These are phyloP conservation scores for Mylabris sibirica DNA, from an alignment of 2,888 invertebrate genomes.

Conservation along the genomic window DNA sequence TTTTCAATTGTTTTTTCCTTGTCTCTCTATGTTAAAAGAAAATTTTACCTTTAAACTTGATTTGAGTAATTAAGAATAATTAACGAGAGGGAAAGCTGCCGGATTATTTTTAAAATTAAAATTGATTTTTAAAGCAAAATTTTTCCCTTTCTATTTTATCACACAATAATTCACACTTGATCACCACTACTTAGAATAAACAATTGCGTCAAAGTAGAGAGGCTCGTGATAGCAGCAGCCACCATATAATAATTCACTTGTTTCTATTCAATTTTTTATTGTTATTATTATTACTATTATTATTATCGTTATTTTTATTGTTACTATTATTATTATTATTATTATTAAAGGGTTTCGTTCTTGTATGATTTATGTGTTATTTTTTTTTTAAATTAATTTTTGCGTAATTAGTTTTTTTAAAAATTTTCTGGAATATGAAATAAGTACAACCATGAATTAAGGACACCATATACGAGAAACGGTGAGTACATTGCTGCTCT, in stretches of 20 bases:
- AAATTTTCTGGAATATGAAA: constrained; percentile 49
- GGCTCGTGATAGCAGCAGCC: constrained; percentile 12
- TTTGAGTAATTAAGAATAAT: constrained; percentile 14
- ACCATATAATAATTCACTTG: constrained; percentile 11
- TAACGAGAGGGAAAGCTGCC: constrained; percentile 30
- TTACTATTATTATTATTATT: background rate
- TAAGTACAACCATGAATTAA: constrained; percentile 55
- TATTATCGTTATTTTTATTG: background rate
- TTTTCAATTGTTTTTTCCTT: too few species aligned
- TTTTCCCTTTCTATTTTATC: constrained; percentile 22
- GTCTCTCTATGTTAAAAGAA: too few species aligned
- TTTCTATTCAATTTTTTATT: background rate
- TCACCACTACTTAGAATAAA: constrained; percentile 22
- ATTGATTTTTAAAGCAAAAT: background rate
- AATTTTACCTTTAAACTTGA: constrained; percentile 8
- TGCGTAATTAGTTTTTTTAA: constrained; percentile 21
- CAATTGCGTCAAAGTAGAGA: constrained; percentile 21
- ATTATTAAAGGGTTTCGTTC: background rate
- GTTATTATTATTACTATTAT: background rate
- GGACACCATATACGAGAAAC: constrained; percentile 56
- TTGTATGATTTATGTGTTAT: constrained; percentile 13
- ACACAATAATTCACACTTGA: constrained; percentile 29
- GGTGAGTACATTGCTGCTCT: constrained; percentile 53
- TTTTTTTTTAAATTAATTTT: background rate
- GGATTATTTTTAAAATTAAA: background rate